Base-by-base conservation (phyloP, 2,797 vertebrate genomes). In the Cyclopterus lumpus region DNA sequence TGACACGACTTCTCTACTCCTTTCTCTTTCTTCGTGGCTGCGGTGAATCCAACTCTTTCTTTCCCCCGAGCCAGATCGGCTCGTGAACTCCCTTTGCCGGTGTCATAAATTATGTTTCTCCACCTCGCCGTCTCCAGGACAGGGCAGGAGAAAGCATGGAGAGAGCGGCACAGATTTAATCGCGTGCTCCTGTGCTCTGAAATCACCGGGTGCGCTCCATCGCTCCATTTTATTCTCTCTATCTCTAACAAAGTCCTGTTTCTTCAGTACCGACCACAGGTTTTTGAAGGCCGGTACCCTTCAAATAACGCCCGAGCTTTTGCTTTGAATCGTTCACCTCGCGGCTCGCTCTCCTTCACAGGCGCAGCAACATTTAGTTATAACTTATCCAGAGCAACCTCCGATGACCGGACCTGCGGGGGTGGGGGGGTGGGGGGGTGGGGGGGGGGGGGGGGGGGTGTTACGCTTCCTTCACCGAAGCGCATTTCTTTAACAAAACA, bases 91-190 rank as follows among this genome's bases (percentile, higher is more conserved):
- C 57, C 44, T 58, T 26, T 1, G 0, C 77, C 70, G 20, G 46
- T 55, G 20, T 64, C 67, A 30, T 86, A 74, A 84, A 82, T 85
- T 12, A 81, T 77, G 73, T 71, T 55, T 73, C 68, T 54, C 65
- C 16, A 20, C 26, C 49, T 54, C 6, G 69, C 79, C 22, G 61
- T 73, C 60, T 70, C 51, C 72, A 69, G 58, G 67, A 71, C 68
- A 28, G 69, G 64, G 20, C n/a, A 16, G 63, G 3, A 26, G 65
- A 75, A 73, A 80, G 83, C 77, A 70, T 1, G 15, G 22, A 75
- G 71, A 44, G 48, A 67, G 49, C 53, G 74, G 66, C 63, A 72
- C 69, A 64, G 75, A 84, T 79, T 72, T 79, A 68, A 82, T 82
- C 70, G 65, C 26, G n/a, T 24, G 1, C 75, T 69, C 48, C 22